A percentile compares a stretch with the other conserved stretches of the same genome.
phyloP scores from a whole-genome alignment of 2,113 vertebrate species.

The Damaliscus lunatus region DNA sequence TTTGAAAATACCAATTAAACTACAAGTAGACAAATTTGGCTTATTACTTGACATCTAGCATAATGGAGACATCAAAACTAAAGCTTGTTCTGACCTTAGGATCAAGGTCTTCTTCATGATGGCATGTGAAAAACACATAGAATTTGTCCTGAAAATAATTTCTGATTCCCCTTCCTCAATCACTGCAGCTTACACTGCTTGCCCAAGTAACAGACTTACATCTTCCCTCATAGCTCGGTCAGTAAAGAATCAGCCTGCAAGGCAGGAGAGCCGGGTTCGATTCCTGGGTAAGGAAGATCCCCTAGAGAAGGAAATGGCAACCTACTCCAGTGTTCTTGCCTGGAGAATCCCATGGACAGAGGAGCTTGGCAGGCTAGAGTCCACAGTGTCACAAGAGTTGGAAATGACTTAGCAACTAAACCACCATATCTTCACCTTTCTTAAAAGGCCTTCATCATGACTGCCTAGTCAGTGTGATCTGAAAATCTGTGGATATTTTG shows the following conservation, averaged over 20 bases:
- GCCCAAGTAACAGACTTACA: not conserved
- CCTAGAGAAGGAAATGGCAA: not conserved
- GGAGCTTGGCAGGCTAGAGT: not conserved
- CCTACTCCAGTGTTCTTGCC: not conserved
- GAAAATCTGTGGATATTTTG: not conserved
- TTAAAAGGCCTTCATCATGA: not conserved
- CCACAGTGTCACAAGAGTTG: not conserved
- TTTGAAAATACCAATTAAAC: not conserved
- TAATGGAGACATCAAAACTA: not conserved
- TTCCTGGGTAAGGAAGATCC: not conserved
- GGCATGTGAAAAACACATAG: not conserved
- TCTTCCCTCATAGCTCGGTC: not conserved
- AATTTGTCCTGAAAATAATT: not conserved
- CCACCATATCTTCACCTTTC: not conserved
- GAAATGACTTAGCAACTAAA: not conserved
- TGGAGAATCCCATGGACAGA: not conserved
- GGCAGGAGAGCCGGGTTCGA: fast-evolving
- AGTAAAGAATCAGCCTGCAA: not conserved
- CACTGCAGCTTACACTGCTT: not conserved
- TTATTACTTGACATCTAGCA: not conserved
- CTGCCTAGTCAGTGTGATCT: not conserved
- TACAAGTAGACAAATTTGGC: not conserved
- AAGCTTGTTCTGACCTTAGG: not conserved
- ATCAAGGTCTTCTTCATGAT: not conserved
- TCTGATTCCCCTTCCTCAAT: not conserved